phyloP scores from a whole-genome alignment of 1,140 invertebrate genomes.

The Pachypeltis micranthus region DNA sequence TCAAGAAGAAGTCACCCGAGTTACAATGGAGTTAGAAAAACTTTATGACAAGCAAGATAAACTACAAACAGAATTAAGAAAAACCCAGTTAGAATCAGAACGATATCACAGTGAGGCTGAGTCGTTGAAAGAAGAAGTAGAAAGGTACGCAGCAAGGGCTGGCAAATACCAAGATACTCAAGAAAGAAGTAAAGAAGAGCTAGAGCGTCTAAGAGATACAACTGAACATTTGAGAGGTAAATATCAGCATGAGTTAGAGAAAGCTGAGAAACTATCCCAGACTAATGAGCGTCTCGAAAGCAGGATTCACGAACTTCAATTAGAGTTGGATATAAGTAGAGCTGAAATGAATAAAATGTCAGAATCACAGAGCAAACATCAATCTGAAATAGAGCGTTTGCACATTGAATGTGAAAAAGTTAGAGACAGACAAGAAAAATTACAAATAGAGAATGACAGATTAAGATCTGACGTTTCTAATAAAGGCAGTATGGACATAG shows the following conservation, averaged over 20 bases:
- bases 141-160: slow-evolving; percentile 58
- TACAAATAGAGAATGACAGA: slow-evolving; percentile 61
- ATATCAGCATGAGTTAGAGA: slow-evolving; percentile 79
- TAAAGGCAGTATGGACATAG: slow-evolving; percentile 41
- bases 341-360: slow-evolving; percentile 61
- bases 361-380: slow-evolving; percentile 60
- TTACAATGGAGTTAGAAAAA: slow-evolving; percentile 79
- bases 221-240: slow-evolving; percentile 73
- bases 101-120: slow-evolving; percentile 55
- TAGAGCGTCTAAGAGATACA: slow-evolving; percentile 67
- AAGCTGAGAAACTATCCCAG: slow-evolving; percentile 45
- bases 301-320: slow-evolving; percentile 60
- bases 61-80: slow-evolving; percentile 64
- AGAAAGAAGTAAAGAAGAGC: slow-evolving; percentile 60
- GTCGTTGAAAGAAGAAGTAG: slow-evolving; percentile 50
- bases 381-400: slow-evolving; percentile 60
- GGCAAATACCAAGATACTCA: slow-evolving; percentile 67
- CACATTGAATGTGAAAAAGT: slow-evolving; percentile 77
- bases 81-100: slow-evolving; percentile 63
- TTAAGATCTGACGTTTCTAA: slow-evolving; percentile 50
- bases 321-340: slow-evolving; percentile 66
- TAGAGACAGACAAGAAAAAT: slow-evolving; percentile 68
- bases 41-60: slow-evolving; percentile 83
- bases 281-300: slow-evolving; percentile 49
- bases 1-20: slow-evolving; percentile 73